Evolutionary conservation across 2,113 vertebrate species (phyloP).

Genomic region (Colaptes auratus): DNA sequence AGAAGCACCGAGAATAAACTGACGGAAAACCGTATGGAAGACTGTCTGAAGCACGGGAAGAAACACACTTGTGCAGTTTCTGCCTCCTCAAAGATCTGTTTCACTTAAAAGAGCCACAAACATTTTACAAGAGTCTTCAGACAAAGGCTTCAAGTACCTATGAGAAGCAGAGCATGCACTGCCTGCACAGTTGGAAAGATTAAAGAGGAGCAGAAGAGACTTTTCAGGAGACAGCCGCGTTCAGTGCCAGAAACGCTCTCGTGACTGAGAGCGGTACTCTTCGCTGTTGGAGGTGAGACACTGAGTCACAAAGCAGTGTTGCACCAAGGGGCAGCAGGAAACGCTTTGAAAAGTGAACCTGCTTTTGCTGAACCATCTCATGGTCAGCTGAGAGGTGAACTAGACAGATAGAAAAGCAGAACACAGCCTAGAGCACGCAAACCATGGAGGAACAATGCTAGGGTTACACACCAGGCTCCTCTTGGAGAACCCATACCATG

Average conservation of each 20-base stretch:
- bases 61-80: neutral
- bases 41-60: neutral
- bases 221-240: neutral
- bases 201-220: neutral
- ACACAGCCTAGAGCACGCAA: neutral
- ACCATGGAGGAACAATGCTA: neutral
- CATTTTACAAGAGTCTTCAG: neutral
- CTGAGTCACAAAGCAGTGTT: neutral
- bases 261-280: neutral
- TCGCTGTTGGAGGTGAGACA: neutral
- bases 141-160: neutral
- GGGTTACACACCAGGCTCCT: neutral
- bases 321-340: neutral
- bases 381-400: neutral
- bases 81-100: neutral
- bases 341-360: neutral
- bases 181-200: neutral
- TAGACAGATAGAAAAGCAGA: neutral
- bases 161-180: neutral
- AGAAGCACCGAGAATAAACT: neutral
- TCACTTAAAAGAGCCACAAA: neutral
- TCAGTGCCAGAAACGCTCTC: neutral
- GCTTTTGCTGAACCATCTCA: rapidly evolving
- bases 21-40: rapidly evolving
- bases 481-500: neutral